These are phyloP conservation scores for Morone saxatilis DNA, from an alignment of 2,113 vertebrate species.

Conservation along the genomic window DNA sequence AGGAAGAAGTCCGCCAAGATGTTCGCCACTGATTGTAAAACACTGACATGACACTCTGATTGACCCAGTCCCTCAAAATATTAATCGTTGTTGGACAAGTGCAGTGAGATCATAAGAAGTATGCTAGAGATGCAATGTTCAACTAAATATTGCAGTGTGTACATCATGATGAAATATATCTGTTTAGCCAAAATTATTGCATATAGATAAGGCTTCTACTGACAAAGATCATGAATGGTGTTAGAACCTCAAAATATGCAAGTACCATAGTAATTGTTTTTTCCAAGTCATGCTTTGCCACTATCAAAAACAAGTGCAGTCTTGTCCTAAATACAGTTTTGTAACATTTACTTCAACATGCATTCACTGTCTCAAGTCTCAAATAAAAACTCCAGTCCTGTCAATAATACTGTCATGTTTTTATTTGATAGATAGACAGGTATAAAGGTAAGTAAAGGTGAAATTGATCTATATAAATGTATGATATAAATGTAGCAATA, in stretches of 20 bases:
- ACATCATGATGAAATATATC: slow-evolving; percentile 41
- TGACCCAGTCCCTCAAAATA: slow-evolving; percentile 25
- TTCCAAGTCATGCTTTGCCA: slow-evolving; percentile 55
- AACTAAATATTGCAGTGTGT: slow-evolving; percentile 36
- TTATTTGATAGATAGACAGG: slow-evolving; percentile 4
- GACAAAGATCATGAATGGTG: slow-evolving; percentile 47
- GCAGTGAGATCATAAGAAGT: slow-evolving; percentile 32
- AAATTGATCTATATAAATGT: too few species aligned
- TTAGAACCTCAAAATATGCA: slow-evolving; percentile 52
- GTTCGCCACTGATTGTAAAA: slow-evolving; percentile 74
- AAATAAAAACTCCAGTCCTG: slow-evolving; percentile 63
- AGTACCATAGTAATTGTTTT: slow-evolving; percentile 46
- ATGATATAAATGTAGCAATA: too few species aligned
- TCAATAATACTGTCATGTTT: slow-evolving; percentile 5
- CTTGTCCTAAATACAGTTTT: slow-evolving; percentile 65
- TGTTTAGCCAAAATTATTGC: slow-evolving; percentile 58
- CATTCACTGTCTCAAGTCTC: slow-evolving; percentile 52
- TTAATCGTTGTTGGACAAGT: slow-evolving; percentile 37
- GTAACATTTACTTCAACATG: slow-evolving; percentile 62
- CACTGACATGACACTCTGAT: slow-evolving; percentile 12
- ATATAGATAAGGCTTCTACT: slow-evolving; percentile 55
- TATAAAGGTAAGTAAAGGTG: not conserved
- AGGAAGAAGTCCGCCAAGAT: slow-evolving; percentile 78
- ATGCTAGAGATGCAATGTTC: slow-evolving; percentile 17
- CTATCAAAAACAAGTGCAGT: slow-evolving; percentile 41